Evolutionary conservation across 2,888 invertebrate genomes (phyloP).

Genomic region (Prenolepis imparis): DNA sequence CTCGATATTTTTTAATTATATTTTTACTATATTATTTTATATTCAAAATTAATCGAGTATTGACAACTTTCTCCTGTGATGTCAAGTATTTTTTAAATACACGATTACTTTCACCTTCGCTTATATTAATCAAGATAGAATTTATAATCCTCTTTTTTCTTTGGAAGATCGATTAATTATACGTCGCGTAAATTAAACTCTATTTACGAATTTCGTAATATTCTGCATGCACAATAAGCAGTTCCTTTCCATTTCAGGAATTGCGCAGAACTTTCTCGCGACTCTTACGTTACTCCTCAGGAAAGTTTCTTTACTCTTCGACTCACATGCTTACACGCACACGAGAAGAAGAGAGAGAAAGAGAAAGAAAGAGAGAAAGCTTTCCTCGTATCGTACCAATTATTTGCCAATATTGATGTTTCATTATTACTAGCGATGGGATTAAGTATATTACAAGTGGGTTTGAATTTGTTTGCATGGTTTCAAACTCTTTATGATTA

Average conservation of each 20-base stretch:
- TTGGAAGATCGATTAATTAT: not conserved
- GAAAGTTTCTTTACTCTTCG: not conserved
- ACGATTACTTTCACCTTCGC: too few species aligned
- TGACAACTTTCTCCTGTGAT: too few species aligned
- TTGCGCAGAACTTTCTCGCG: not conserved
- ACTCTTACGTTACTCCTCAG: not conserved
- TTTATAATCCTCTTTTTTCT: too few species aligned
- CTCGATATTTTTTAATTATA: not conserved
- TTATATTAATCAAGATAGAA: too few species aligned
- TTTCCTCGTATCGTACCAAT: not conserved
- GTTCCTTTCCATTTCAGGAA: constrained; percentile 1
- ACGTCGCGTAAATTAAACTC: not conserved
- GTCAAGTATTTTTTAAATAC: too few species aligned
- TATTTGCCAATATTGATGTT: constrained; percentile 2
- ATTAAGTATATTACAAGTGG: too few species aligned
- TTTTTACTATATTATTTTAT: too few species aligned
- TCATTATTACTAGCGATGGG: not conserved
- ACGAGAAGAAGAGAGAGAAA: too few species aligned
- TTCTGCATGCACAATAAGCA: not conserved
- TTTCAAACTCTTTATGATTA: too few species aligned
- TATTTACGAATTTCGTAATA: not conserved
- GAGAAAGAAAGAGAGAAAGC: not conserved
- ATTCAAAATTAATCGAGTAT: too few species aligned
- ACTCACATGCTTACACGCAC: not conserved
- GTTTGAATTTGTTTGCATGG: too few species aligned